Evolutionary conservation across 1,140 invertebrate species (phyloP).

Genomic region (Drosophila nasuta): DNA sequence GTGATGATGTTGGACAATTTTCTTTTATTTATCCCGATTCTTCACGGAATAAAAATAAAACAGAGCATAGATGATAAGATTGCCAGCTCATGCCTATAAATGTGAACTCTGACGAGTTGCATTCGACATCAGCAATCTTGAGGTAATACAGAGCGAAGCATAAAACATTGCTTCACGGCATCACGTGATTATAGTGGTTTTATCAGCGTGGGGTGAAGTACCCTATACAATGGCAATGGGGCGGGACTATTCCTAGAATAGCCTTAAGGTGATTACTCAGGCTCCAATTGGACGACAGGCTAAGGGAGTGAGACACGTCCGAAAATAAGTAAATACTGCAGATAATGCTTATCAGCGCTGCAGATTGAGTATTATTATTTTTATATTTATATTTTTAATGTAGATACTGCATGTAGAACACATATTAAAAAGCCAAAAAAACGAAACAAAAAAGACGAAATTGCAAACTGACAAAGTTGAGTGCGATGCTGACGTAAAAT

Average conservation of each 20-base stretch:
- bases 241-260: conserved; percentile 19
- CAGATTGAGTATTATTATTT: conserved; percentile 3
- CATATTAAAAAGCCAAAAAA: neutral
- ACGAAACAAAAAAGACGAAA: neutral
- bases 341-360: conserved; percentile 41
- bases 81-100: neutral
- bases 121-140: too few species aligned
- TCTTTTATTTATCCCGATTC: too few species aligned
- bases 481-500: conserved; percentile 51
- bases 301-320: conserved; percentile 1
- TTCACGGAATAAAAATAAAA: too few species aligned
- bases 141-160: neutral
- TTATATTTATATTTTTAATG: conserved; percentile 10
- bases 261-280: conserved; percentile 1
- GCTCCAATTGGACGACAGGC: neutral
- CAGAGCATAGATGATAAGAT: too few species aligned
- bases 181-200: conserved; percentile 1
- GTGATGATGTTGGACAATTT: too few species aligned
- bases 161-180: neutral
- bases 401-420: neutral
- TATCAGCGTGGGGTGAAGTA: neutral
- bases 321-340: conserved; percentile 18
- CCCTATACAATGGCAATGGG: conserved; percentile 16
- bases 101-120: neutral
- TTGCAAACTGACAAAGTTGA: conserved; percentile 19